Conservation (phyloP, 2,888 invertebrate species). For the Cylindroiulus punctatus region DNA sequence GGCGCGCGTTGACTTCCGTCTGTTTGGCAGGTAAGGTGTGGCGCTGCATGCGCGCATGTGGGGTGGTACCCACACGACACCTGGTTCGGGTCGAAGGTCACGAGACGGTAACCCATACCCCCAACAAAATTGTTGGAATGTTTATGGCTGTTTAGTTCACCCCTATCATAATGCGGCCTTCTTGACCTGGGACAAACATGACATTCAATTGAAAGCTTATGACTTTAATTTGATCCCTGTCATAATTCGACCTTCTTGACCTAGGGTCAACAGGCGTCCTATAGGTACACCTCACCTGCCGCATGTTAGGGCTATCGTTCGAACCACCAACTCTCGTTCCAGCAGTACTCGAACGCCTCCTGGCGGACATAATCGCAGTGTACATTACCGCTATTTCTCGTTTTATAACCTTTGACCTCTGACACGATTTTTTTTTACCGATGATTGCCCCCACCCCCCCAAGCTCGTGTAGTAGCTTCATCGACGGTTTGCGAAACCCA, state of each 20-base stretch:
- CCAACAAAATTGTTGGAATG: too few species aligned
- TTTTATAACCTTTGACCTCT: neutral
- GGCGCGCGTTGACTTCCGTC: neutral
- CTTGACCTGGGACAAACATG: too few species aligned
- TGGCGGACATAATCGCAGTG: slow-evolving; percentile 5
- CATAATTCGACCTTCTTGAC: neutral
- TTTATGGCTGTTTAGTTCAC: too few species aligned
- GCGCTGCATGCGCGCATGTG: neutral
- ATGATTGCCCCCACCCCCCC: neutral
- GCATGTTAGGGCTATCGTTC: neutral
- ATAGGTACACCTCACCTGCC: neutral
- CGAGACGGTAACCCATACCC: neutral
- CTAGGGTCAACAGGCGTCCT: neutral
- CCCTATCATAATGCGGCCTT: neutral
- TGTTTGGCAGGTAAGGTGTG: neutral
- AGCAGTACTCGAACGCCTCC: slow-evolving; percentile 1
- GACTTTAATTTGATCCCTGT: too few species aligned
- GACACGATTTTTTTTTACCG: neutral
- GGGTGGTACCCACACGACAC: neutral
- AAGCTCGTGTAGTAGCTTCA: neutral
- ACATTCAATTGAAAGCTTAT: too few species aligned
- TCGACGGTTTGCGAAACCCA: neutral
- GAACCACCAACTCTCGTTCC: neutral
- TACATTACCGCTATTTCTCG: neutral
- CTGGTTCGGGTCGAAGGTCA: neutral